A percentile compares a stretch with the other conserved stretches of the same genome.
phyloP scores from a whole-genome alignment of 2,888 invertebrate species.

The Steromphala cineraria region DNA sequence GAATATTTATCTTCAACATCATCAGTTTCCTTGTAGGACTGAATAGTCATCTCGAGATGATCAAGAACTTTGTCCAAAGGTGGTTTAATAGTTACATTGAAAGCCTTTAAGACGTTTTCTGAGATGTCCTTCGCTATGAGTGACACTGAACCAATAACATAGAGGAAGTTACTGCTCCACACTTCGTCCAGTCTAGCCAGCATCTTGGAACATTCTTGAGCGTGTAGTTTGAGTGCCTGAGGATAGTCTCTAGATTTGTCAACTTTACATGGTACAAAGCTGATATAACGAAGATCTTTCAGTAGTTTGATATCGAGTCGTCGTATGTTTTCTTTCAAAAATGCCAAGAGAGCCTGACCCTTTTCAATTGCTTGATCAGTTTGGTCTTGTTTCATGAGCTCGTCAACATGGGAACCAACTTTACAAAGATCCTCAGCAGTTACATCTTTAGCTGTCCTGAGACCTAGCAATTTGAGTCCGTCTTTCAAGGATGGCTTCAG shows the following conservation, averaged over 20 bases:
- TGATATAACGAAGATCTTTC: not conserved
- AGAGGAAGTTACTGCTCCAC: not conserved
- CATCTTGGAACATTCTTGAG: not conserved
- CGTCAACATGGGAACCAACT: conserved; percentile 29
- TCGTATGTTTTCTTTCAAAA: not conserved
- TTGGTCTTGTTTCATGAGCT: not conserved
- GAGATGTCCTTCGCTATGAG: not conserved
- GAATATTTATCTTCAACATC: not conserved
- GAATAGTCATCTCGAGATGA: not conserved
- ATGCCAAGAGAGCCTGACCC: not conserved
- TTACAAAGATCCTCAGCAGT: conserved; percentile 43
- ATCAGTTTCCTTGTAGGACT: not conserved
- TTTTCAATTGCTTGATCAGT: not conserved
- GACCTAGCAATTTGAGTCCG: conserved; percentile 48
- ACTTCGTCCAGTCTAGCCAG: conserved; percentile 36
- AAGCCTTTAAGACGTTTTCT: not conserved
- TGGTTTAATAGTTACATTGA: not conserved
- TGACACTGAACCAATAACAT: not conserved
- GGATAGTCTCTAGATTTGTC: conserved; percentile 35
- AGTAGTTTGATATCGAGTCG: not conserved
- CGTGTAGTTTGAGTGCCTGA: conserved; percentile 28
- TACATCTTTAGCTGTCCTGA: conserved; percentile 43
- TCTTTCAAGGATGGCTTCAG: conserved; percentile 14
- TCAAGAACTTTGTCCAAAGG: not conserved
- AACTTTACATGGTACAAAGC: conserved; percentile 32